Conservation (phyloP, 2,888 invertebrate species). For the Hyles lineata region DNA sequence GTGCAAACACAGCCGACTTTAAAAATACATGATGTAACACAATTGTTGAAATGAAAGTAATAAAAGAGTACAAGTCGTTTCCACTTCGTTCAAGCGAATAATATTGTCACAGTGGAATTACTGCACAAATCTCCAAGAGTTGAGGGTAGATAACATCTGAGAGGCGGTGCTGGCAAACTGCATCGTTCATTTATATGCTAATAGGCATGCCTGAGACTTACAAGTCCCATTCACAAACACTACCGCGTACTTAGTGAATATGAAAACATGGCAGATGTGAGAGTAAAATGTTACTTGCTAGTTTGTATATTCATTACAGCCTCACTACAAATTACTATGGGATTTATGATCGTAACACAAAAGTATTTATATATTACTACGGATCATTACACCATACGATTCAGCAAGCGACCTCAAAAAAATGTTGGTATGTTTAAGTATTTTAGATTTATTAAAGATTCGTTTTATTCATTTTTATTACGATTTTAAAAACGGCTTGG, state of each 20-base stretch:
- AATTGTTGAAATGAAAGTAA: neutral
- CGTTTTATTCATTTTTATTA: too few relatives aligned
- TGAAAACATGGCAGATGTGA: neutral
- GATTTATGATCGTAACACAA: neutral
- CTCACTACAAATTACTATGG: neutral
- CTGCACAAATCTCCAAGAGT: conserved; percentile 13
- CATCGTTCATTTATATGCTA: conserved; percentile 25
- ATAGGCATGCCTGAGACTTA: conserved; percentile 7
- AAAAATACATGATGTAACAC: neutral
- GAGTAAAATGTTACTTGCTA: neutral
- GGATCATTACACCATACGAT: too few relatives aligned
- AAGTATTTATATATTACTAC: too few relatives aligned
- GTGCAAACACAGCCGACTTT: neutral
- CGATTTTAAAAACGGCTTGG: too few relatives aligned
- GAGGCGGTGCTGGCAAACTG: conserved; percentile 4
- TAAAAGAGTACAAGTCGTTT: too few relatives aligned
- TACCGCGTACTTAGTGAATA: neutral
- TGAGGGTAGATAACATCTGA: conserved; percentile 11
- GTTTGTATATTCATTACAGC: neutral
- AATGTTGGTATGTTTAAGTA: too few relatives aligned
- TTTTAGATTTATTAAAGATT: too few relatives aligned
- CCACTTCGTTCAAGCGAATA: neutral
- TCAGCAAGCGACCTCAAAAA: too few relatives aligned
- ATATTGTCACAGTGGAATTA: neutral
- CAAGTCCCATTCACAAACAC: neutral